These are phyloP conservation scores for Muricea muricata DNA, from an alignment of 92 coral and sea anemone species.

Conservation along the genomic window DNA sequence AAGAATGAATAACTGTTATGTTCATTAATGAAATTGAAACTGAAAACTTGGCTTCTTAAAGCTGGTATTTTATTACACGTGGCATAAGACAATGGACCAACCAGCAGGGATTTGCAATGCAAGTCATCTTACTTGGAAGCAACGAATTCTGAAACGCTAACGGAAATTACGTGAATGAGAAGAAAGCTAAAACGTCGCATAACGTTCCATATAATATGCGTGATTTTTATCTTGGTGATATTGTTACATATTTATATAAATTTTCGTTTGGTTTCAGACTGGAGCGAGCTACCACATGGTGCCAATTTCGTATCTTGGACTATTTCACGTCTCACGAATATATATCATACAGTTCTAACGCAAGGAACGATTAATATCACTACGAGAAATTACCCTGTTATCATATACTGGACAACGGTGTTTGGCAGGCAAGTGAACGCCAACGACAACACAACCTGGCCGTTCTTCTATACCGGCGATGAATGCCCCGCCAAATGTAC, in stretches of 20 bases:
- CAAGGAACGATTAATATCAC: neutral
- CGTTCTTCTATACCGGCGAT: constrained; percentile 87
- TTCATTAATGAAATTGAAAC: no score
- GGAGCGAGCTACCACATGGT: neutral
- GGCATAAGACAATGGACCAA: no score
- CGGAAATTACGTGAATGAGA: neutral
- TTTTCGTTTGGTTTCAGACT: neutral
- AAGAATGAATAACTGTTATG: no score
- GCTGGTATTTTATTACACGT: no score
- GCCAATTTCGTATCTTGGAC: neutral
- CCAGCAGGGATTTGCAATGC: no score
- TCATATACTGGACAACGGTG: constrained; percentile 28
- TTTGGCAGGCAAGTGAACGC: neutral
- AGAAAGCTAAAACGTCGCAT: neutral
- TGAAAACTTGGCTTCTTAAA: no score
- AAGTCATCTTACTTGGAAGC: no score
- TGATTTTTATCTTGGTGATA: neutral
- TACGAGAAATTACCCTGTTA: neutral
- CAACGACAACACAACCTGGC: constrained; percentile 60
- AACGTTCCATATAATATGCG: neutral
- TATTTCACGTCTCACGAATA: neutral
- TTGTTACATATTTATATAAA: neutral
- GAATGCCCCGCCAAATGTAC: constrained; percentile 91
- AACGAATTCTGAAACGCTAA: no score
- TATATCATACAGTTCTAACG: neutral